A percentile compares a stretch with the other conserved stretches of the same genome.
Evolutionary conservation across 1,140 invertebrate species (phyloP).

Genomic region (Anadara kagoshimensis): DNA sequence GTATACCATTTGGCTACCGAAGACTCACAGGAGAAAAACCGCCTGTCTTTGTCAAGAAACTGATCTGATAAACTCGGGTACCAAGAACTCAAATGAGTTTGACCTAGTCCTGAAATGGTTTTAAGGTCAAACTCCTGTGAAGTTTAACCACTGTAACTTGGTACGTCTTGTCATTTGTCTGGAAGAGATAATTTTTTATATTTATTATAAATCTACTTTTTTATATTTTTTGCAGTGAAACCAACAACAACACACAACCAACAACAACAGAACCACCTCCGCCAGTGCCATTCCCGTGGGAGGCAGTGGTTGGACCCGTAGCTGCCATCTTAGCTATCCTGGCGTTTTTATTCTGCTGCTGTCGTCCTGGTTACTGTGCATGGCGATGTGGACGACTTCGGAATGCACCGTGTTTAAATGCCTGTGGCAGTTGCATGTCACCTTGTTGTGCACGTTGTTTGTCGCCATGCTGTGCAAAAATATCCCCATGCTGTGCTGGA

Average conservation of each 20-base stretch:
- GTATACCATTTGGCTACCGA: too few species aligned
- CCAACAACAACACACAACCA: conserved; percentile 31
- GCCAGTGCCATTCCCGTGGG: conserved; percentile 19
- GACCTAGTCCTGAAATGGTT: too few species aligned
- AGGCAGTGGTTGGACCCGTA: conserved; percentile 25
- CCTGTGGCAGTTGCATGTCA: conserved; percentile 26
- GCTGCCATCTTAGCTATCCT: conserved; percentile 11
- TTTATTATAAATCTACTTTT: neutral
- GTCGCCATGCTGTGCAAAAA: conserved; percentile 2
- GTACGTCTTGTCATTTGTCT: too few species aligned
- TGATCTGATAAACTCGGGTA: too few species aligned
- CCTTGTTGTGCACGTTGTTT: neutral
- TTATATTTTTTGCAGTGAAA: conserved; percentile 23
- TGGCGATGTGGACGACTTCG: conserved; percentile 46
- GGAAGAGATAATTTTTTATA: too few species aligned
- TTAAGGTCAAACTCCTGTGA: too few species aligned
- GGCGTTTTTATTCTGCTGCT: conserved; percentile 47
- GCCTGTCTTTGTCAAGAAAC: too few species aligned
- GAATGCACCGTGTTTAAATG: conserved; percentile 39
- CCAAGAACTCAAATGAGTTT: too few species aligned
- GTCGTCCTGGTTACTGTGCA: conserved; percentile 45
- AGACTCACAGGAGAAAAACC: too few species aligned
- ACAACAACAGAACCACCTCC: conserved; percentile 40
- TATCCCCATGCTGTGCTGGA: conserved; percentile 6
- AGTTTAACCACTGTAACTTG: too few species aligned